Base-by-base conservation (phyloP, 1,140 invertebrate species). In the Diploscapter pachys region DNA sequence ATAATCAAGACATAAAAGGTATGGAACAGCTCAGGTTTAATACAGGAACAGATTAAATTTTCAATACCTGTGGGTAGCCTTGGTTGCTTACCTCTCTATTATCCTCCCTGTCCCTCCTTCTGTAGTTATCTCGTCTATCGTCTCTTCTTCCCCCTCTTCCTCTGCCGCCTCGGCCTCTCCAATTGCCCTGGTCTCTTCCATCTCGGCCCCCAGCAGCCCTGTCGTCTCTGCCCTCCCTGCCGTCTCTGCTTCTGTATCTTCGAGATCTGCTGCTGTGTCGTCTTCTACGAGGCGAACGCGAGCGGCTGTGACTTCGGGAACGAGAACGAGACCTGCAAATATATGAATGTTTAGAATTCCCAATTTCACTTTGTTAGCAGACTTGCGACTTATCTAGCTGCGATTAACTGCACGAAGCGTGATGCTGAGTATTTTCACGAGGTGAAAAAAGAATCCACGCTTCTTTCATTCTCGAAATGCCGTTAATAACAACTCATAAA, bases 81-180 rank as follows among this genome's bases (percentile, higher is more conserved):
- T n/a, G n/a, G 31, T 31, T 31, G 31, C 31, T 31, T 31, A 31
- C 31, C 31, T 31, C 31, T 64, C 63, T 64, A 8, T 64, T 50
- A 5, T 54, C 66, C 51, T 55, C 6, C 5, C 66, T 6, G 8
- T 55, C 48, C 11, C 51, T 68, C 51, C 66, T 51, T n/a, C 66
- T 54, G 66, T 11, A 53, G 53, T 56, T 3, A 53, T 74, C 72
- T 55, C 53, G 13, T 64, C 63, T 64, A 8, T 64, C 63, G 5
- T 54, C 66, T 48, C 66, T 6, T 5, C 66, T 6, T 52, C 66
- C 48, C 11, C 51, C 57, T 48, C 66, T 51, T n/a, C 66, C 50
- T 52, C 49, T 68, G 11, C 56, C 66, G 11, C 66, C 66, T 55
- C 66, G 2, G 13, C 66, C 56, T 68, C 51, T 68, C 51, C 66